Conservation (phyloP, 2,113 vertebrate species). For the Muntiacus reevesi region DNA sequence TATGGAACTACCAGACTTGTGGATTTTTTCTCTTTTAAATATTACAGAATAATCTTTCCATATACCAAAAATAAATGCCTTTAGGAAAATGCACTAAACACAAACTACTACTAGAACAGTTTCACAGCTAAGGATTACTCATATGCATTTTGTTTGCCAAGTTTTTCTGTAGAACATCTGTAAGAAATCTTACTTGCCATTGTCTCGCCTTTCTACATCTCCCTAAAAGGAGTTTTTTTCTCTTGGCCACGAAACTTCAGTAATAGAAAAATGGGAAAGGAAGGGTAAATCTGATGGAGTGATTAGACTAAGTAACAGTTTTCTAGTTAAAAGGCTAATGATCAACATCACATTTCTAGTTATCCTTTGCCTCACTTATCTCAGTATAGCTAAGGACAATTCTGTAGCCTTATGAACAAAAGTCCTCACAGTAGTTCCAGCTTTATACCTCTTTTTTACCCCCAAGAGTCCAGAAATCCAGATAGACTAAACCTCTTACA, state of each 20-base stretch:
- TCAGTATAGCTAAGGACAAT: neutral
- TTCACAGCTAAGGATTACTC: slow-evolving; percentile 53
- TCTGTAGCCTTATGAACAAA: neutral
- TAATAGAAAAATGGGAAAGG: slow-evolving; percentile 8
- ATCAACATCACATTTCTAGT: neutral
- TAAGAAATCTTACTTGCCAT: slow-evolving; percentile 43
- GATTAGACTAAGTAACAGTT: neutral
- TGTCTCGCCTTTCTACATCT: slow-evolving; percentile 7
- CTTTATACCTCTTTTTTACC: neutral
- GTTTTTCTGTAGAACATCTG: slow-evolving; percentile 48
- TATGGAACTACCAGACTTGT: neutral
- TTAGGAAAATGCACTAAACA: slow-evolving; percentile 40
- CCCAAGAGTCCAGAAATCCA: neutral
- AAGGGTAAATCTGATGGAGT: neutral
- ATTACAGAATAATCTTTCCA: slow-evolving; percentile 44
- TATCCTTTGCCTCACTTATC: neutral
- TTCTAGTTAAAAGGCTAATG: neutral
- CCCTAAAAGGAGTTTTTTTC: neutral
- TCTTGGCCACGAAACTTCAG: neutral
- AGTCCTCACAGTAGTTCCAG: neutral
- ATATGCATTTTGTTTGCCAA: slow-evolving; percentile 48
- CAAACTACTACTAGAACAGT: slow-evolving; percentile 31
- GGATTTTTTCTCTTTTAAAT: neutral
- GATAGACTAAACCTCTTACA: neutral
- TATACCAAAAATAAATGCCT: slow-evolving; percentile 46